Percentiles rank a stretch among this genome's conserved stretches.
phyloP scores from a whole-genome alignment of 2,113 vertebrate genomes.

The Coptodon rendalli region DNA sequence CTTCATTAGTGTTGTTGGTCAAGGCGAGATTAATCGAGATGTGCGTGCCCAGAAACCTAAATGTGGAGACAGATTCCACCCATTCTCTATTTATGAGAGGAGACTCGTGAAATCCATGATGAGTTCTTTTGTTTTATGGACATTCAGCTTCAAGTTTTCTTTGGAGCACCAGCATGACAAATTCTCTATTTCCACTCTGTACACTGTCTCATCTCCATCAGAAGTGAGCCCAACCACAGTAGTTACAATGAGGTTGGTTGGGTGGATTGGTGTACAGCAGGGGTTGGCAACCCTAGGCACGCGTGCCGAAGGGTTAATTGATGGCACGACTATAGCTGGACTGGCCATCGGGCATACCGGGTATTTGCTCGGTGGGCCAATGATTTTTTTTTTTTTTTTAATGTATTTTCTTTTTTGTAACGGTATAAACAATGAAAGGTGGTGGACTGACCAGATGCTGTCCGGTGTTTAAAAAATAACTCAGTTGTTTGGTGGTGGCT shows the following conservation, averaged over 20 bases:
- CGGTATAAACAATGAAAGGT: not conserved
- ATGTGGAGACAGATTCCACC: not conserved
- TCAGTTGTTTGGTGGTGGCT: not conserved
- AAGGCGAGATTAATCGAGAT: not conserved
- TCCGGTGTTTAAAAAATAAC: not conserved
- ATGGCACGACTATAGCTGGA: not conserved
- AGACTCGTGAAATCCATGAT: not conserved
- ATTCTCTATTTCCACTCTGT: not conserved
- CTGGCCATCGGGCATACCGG: not conserved
- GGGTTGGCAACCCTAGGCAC: not conserved
- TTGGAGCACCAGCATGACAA: not conserved
- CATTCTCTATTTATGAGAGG: not conserved
- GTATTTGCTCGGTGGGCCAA: not conserved
- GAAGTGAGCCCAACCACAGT: not conserved
- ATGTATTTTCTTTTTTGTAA: not conserved
- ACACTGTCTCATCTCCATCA: not conserved
- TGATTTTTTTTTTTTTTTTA: not conserved
- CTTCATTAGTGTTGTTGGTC: not conserved
- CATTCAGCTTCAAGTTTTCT: not conserved
- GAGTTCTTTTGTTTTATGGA: not conserved
- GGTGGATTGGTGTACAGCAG: not conserved
- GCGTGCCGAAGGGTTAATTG: not conserved
- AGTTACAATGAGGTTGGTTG: not conserved
- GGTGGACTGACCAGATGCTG: not conserved
- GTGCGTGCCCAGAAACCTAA: not conserved